Evolutionary conservation across 2,888 invertebrate genomes (phyloP).

Genomic region (Nebria brevicollis): DNA sequence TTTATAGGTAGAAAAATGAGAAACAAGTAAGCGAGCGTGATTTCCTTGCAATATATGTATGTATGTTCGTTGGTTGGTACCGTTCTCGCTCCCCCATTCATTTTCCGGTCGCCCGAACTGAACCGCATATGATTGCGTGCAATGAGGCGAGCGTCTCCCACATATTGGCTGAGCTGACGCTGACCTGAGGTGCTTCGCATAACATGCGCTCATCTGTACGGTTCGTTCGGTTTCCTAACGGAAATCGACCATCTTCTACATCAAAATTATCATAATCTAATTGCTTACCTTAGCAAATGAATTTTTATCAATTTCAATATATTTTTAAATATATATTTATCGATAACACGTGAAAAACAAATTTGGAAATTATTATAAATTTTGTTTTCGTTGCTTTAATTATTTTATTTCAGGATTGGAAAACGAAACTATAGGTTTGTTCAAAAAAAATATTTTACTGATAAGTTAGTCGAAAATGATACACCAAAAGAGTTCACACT

Average conservation of each 20-base stretch:
- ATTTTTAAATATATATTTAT: neutral
- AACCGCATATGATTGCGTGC: conserved; percentile 1
- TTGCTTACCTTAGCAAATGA: neutral
- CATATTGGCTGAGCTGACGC: conserved; percentile 1
- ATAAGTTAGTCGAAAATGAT: no score
- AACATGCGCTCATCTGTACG: neutral
- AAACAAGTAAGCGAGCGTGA: neutral
- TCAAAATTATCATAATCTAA: neutral
- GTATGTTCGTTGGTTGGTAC: neutral
- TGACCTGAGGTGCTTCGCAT: neutral
- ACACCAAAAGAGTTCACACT: no score
- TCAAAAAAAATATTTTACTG: no score
- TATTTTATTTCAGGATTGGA: no score
- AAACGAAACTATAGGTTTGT: no score
- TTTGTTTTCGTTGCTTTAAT: no score
- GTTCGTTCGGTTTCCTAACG: neutral
- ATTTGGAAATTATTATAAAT: no score
- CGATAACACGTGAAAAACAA: neutral
- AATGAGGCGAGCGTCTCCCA: neutral
- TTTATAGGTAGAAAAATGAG: neutral
- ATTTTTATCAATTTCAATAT: neutral
- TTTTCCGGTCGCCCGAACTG: neutral
- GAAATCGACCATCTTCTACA: neutral
- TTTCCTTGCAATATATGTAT: neutral
- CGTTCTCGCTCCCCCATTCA: neutral